A percentile compares a stretch with the other conserved stretches of the same genome.
Conservation (phyloP, 2,888 invertebrate genomes). For the Polymixis lichenea region DNA sequence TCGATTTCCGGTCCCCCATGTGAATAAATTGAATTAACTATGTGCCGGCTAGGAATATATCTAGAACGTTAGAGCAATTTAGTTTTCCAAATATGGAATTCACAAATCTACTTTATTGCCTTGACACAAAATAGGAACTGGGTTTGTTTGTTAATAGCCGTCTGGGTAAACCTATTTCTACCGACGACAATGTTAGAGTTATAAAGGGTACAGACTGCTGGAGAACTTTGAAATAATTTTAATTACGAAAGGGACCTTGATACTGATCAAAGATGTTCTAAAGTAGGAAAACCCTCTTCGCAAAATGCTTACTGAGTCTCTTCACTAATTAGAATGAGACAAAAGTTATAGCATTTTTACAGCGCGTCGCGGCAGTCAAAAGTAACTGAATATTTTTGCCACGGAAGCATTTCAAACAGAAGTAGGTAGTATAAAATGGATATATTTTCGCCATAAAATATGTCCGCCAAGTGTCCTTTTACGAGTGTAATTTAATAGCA, state of each 20-base stretch:
- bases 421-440: constrained; percentile 44
- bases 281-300: background rate
- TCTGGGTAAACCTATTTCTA: constrained; percentile 1
- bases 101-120: constrained; percentile 40
- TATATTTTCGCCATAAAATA: constrained; percentile 60
- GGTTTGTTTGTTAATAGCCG: constrained; percentile 8
- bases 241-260: constrained; percentile 9
- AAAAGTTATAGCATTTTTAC: constrained; percentile 53
- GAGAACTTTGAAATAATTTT: constrained; percentile 6
- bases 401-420: constrained; percentile 40
- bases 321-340: constrained; percentile 54
- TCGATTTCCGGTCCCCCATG: constrained; percentile 22
- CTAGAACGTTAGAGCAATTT: constrained; percentile 23
- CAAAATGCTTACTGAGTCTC: constrained; percentile 35
- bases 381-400: constrained; percentile 36
- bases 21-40: constrained; percentile 26
- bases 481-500: constrained; percentile 60
- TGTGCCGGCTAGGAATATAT: constrained; percentile 26
- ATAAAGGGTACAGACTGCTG: background rate
- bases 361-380: constrained; percentile 34
- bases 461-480: constrained; percentile 54
- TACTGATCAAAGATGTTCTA: constrained; percentile 13
- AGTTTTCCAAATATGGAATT: constrained; percentile 38
- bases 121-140: constrained; percentile 13
- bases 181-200: background rate